Evolutionary conservation across 2,113 vertebrate genomes (phyloP).

Genomic region (Bostrychus sinensis): DNA sequence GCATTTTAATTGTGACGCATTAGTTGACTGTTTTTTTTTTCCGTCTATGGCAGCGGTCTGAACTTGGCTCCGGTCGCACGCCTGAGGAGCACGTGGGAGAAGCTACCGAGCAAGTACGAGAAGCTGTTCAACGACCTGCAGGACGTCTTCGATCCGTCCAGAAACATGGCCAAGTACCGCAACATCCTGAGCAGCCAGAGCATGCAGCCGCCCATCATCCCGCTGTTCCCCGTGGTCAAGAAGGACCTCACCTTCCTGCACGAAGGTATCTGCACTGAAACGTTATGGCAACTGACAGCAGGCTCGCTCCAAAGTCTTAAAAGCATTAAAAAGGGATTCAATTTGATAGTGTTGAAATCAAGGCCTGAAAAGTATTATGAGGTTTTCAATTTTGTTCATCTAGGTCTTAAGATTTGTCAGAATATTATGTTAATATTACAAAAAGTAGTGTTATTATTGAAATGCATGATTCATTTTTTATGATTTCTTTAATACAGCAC

Average conservation of each 20-base stretch:
- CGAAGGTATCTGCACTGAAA: slow-evolving; percentile 90
- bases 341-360: no score
- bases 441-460: no score
- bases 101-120: slow-evolving; percentile 95
- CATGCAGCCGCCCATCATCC: slow-evolving; percentile 97
- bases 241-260: slow-evolving; percentile 99
- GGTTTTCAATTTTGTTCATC: no score
- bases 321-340: no score
- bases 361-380: no score
- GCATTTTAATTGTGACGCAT: neutral
- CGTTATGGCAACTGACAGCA: no score
- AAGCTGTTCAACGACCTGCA: slow-evolving; percentile 95
- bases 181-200: slow-evolving; percentile 97
- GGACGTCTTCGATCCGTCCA: slow-evolving; percentile 95
- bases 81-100: slow-evolving; percentile 93
- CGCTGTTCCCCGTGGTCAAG: slow-evolving; percentile 96
- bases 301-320: no score
- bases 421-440: no score
- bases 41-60: slow-evolving; percentile 82
- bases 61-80: slow-evolving; percentile 92
- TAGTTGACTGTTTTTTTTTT: neutral
- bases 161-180: slow-evolving; percentile 98
- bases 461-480: no score
- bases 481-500: no score
- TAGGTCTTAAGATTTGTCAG: no score